Base-by-base conservation (phyloP, 2,797 vertebrate species). In the Stomatorhinus walkeri region DNA sequence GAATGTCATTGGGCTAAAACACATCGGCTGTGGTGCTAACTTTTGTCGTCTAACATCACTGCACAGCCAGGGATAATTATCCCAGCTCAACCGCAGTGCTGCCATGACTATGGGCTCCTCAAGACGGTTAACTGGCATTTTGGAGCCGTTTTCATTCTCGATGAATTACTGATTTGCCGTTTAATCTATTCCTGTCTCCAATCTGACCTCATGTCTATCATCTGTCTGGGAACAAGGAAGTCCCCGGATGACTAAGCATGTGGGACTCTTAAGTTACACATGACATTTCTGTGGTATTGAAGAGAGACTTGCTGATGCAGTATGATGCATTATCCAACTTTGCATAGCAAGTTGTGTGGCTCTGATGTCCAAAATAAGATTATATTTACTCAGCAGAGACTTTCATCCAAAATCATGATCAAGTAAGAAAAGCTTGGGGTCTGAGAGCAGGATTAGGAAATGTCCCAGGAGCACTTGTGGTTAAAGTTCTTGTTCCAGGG, bases 1-100 rank as follows among this genome's bases (percentile, higher is more conserved):
- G 90, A 93, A 91, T 86, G 88, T 87, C 84, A 14, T 10, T 59
- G 32, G 16, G 14, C 88, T 40, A 3, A 36, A 24, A 83, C 83
- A 43, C 1, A 49, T 19, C 52, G 10, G 22, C 40, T 79, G 4
- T 32, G 59, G 7, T 81, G 84, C 48, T 51, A 46, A 12, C 36
- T 16, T 46, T 49, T 24, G 7, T 36, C 51, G 0, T 51, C 48
- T 36, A 48, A 54, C 16, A 7, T 40, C 22, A 28, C 43, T 0
- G 4, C 16, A 43, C 59, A 72, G 40, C 36, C 32, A 48, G 83
- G 14, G 56, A 59, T 54, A 51, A 43, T 86, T 24, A 89, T 85
- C 83, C 28, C 46, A 1, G 22, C 14, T 6, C 3, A 12, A 51
- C 12, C 81, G 4, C 79, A 32, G 79, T 10, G 19, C 56, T 10